Evolutionary conservation across 2,888 invertebrate species (phyloP).

Genomic region (Euphydryas editha): DNA sequence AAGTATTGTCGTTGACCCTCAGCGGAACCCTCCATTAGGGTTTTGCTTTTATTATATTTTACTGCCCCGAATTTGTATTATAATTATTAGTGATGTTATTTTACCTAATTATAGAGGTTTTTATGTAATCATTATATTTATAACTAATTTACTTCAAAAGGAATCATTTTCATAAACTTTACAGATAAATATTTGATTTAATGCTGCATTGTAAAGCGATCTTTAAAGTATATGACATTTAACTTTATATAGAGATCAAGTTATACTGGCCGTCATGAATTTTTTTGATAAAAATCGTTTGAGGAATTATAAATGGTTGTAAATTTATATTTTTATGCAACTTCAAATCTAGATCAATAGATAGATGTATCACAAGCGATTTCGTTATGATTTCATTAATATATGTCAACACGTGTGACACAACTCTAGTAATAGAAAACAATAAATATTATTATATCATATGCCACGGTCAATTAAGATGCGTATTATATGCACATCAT

Average conservation of each 20-base stretch:
- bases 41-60: slow-evolving; percentile 3
- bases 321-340: not conserved
- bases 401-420: not conserved
- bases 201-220: not conserved
- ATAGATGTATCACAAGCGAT: slow-evolving; percentile 8
- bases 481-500: too few relatives aligned
- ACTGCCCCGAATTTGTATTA: not conserved
- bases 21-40: slow-evolving; percentile 13
- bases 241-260: not conserved
- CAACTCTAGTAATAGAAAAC: not conserved
- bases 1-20: slow-evolving; percentile 32
- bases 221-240: not conserved
- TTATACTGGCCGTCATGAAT: not conserved
- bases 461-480: too few relatives aligned
- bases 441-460: too few relatives aligned
- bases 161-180: too few relatives aligned
- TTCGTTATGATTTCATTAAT: not conserved
- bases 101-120: too few relatives aligned
- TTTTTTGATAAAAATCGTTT: too few relatives aligned
- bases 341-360: slow-evolving; percentile 3
- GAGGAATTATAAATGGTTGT: not conserved
- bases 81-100: not conserved
- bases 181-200: not conserved
- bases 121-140: too few relatives aligned
- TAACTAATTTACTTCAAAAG: too few relatives aligned